A percentile compares a stretch with the other conserved stretches of the same genome.
Evolutionary conservation across 2,797 vertebrate genomes (phyloP).

Genomic region (Triplophysa yarkandensis): DNA sequence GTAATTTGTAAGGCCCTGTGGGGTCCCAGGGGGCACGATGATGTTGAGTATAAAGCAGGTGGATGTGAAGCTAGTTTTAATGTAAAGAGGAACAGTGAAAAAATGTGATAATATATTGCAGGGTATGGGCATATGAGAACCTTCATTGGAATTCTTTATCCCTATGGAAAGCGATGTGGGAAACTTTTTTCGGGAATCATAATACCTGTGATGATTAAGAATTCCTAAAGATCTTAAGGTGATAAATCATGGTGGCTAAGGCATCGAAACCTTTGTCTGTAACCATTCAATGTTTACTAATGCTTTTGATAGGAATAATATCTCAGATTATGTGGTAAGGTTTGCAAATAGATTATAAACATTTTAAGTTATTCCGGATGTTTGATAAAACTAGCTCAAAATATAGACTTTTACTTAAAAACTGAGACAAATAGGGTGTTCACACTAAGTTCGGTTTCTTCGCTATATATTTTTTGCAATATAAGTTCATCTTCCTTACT

Average conservation of each 20-base stretch:
- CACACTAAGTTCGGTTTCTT: too few relatives aligned
- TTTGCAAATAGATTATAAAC: too few relatives aligned
- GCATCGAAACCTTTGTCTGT: too few relatives aligned
- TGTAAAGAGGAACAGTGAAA: not conserved
- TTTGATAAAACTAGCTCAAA: too few relatives aligned
- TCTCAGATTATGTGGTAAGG: too few relatives aligned
- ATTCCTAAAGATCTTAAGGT: not conserved
- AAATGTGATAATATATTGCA: not conserved
- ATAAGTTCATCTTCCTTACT: too few relatives aligned
- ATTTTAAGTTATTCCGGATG: too few relatives aligned
- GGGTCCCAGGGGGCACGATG: constrained; percentile 1
- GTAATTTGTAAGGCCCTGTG: constrained; percentile 12
- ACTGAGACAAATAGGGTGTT: too few relatives aligned
- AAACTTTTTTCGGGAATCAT: not conserved
- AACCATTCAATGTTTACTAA: too few relatives aligned
- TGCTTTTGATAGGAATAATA: too few relatives aligned
- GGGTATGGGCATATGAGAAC: not conserved
- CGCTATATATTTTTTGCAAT: too few relatives aligned
- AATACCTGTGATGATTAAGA: not conserved
- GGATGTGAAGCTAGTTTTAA: not conserved
- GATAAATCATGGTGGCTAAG: not conserved
- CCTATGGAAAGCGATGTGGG: not conserved
- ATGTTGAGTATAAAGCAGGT: not conserved
- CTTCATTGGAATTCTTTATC: not conserved
- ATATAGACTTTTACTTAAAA: too few relatives aligned